Percentiles rank a stretch among this genome's conserved stretches.
phyloP scores from a whole-genome alignment of 2,113 vertebrate genomes.

The Eurypyga helias region DNA sequence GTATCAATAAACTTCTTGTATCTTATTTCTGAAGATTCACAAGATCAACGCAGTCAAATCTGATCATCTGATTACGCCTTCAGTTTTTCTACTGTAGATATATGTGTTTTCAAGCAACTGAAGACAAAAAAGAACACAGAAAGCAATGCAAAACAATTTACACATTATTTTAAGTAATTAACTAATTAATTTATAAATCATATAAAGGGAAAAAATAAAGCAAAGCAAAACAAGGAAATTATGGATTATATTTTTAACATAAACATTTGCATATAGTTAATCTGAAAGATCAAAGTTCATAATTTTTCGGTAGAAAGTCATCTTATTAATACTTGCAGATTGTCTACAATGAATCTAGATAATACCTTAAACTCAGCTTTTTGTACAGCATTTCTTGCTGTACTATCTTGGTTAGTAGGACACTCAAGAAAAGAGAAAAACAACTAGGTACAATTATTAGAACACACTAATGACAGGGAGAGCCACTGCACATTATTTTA shows the following conservation, averaged over 20 bases:
- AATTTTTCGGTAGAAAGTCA: neutral
- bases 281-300: neutral
- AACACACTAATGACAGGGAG: neutral
- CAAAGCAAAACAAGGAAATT: neutral
- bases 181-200: neutral
- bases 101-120: neutral
- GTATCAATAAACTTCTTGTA: neutral
- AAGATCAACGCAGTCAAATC: neutral
- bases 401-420: neutral
- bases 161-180: neutral
- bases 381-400: neutral
- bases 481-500: neutral
- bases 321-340: neutral
- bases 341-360: neutral
- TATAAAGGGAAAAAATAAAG: neutral
- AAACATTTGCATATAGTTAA: neutral
- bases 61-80: neutral
- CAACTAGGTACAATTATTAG: neutral
- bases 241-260: neutral
- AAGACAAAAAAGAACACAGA: neutral
- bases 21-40: neutral
- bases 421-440: neutral
- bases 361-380: neutral
- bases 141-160: neutral
- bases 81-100: neutral